Percentiles rank a stretch among this genome's conserved stretches.
Conservation (phyloP, 2,888 invertebrate genomes). For the Laothoe populi region DNA sequence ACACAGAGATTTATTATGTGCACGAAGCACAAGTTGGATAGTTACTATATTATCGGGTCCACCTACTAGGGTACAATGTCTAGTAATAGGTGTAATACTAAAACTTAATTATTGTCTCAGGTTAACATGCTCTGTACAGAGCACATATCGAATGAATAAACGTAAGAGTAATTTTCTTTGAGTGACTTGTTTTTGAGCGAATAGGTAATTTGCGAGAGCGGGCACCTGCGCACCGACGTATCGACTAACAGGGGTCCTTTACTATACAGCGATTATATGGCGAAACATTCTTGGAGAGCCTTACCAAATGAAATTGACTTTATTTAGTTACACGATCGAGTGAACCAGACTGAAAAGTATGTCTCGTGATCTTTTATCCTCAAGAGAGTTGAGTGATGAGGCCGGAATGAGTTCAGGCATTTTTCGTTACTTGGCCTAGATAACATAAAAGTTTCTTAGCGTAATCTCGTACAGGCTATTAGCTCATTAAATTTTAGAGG, state of each 20-base stretch:
- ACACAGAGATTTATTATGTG: too few relatives aligned
- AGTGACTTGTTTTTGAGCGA: constrained; percentile 47
- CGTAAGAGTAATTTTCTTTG: constrained; percentile 35
- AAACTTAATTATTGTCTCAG: background rate
- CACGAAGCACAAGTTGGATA: too few relatives aligned
- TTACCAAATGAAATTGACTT: constrained; percentile 47
- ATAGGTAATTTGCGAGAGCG: constrained; percentile 47
- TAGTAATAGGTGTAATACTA: background rate
- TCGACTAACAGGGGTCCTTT: constrained; percentile 41
- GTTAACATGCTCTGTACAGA: background rate
- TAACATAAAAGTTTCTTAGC: background rate
- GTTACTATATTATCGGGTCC: too few relatives aligned
- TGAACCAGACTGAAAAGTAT: constrained; percentile 19
- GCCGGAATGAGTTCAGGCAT: background rate
- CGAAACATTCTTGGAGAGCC: constrained; percentile 39
- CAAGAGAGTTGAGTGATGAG: background rate
- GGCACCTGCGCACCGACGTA: constrained; percentile 45
- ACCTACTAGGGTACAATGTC: too few relatives aligned
- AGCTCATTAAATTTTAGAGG: background rate
- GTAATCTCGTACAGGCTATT: background rate
- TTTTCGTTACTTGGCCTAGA: constrained; percentile 4
- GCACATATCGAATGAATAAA: constrained; percentile 32
- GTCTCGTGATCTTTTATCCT: constrained; percentile 6
- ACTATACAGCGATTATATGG: constrained; percentile 42
- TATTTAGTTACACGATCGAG: constrained; percentile 37